Percentiles rank a stretch among this genome's conserved stretches.
Conservation (phyloP, 2,113 vertebrate species). For the Hippocampus comes region DNA sequence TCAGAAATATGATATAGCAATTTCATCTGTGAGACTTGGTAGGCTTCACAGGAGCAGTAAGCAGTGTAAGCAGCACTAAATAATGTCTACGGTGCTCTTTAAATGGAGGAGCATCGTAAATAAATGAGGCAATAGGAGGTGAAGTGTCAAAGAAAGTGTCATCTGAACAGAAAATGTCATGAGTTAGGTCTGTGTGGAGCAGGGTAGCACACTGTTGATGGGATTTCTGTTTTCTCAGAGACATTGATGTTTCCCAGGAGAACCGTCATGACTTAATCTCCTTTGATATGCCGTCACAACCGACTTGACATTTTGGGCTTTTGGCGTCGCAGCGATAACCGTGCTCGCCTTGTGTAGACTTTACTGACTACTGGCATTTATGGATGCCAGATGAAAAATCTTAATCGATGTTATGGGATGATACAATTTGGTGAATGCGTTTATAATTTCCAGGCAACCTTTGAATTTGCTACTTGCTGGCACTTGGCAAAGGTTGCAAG, state of each 20-base stretch:
- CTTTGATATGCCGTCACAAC: background rate
- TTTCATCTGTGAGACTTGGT: conserved; percentile 18
- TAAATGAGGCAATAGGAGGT: conserved; percentile 17
- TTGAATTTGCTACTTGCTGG: background rate
- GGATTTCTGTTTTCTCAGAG: background rate
- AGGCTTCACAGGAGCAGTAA: conserved; percentile 18
- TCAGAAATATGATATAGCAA: conserved; percentile 8
- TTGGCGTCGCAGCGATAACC: background rate
- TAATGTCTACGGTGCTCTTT: conserved; percentile 25
- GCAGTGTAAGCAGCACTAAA: conserved; percentile 17
- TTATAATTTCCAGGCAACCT: background rate
- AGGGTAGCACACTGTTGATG: background rate
- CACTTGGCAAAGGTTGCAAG: background rate
- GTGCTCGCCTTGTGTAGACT: background rate
- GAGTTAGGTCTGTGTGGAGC: background rate
- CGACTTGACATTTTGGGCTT: background rate
- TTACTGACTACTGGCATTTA: no score
- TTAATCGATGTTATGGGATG: background rate
- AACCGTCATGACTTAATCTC: background rate
- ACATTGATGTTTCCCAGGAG: background rate
- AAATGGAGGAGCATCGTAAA: conserved; percentile 14
- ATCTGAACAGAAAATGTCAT: conserved; percentile 2
- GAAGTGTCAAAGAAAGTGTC: conserved; percentile 23
- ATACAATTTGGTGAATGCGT: background rate
- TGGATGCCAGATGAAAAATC: background rate